Base-by-base conservation (phyloP, 2,888 invertebrate genomes). In the Drosophila prolongata region DNA sequence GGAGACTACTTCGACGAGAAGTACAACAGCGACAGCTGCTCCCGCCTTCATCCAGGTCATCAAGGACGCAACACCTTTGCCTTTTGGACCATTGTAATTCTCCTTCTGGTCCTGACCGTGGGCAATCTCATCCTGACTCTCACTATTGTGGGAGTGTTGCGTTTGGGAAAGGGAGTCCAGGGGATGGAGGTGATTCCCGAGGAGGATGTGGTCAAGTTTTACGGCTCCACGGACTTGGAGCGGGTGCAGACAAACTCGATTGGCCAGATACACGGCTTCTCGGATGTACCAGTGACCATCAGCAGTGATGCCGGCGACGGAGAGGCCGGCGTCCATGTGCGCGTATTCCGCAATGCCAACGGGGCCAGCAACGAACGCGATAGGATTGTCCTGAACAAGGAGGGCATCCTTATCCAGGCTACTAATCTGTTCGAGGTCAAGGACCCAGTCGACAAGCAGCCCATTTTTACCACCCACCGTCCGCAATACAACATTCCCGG, bases 61-160 rank as follows among this genome's bases (percentile, higher is more conserved):
- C 82, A 89, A 53, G 89, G 84, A 27, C 86, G 91, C n/a, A 92
- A 92, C 34, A 90, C 95, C 0, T 95, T 96, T 80, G 95, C 95
- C 0, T 95, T 97, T 87, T 97, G 97, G 97, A 95, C 95, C 0
- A 93, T 97, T 11, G 95, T 97, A 37, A 93, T 94, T 49, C 92
- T 96, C 40, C 91, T 96, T 8, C 94, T 96, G 59, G 92, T 96
- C 8, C 91, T 97, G 19, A 96, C 96, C 0, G 93, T 96, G 44
- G 96, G 96, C 11, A 97, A 97, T 93, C 93, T 97, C 55, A 93
- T 96, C 42, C 92, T 97, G 3, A 97, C 97, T 0, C 94, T 97
- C 43, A 95, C 96, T 0, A 96, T 98, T 57, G 94, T 97, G 62
- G 95, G 96, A 8, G 97, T 97, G 0, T 91, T 98, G 46, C 93